phyloP scores from a whole-genome alignment of 2,113 vertebrate genomes.

The Anoplopoma fimbria region DNA sequence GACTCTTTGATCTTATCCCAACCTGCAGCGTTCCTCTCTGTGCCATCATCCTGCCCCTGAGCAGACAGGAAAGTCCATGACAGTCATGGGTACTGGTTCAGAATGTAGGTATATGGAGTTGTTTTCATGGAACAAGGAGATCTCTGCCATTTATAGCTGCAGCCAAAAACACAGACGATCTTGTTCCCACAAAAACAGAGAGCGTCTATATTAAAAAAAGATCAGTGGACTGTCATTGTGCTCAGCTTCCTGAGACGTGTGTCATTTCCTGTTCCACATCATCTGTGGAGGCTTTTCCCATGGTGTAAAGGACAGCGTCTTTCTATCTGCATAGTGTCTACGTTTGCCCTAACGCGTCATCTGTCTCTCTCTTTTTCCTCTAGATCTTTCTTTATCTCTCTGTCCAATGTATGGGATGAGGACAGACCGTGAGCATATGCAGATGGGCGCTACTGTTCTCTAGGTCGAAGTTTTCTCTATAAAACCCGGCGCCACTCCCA shows the following conservation, averaged over 20 bases:
- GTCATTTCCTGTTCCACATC: conserved; percentile 74
- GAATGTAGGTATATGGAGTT: conserved; percentile 45
- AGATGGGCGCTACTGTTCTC: conserved; percentile 10
- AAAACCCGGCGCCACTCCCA: not conserved
- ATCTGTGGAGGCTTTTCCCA: conserved; percentile 65
- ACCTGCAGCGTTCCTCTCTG: conserved; percentile 36
- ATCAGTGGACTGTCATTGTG: conserved; percentile 79
- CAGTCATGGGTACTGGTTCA: conserved; percentile 6
- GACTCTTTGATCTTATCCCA: conserved; percentile 35
- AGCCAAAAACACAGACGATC: conserved; percentile 53
- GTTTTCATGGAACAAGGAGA: conserved; percentile 73
- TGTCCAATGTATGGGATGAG: not conserved
- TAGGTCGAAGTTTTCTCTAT: not conserved
- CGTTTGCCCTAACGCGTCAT: not conserved
- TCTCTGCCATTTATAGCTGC: conserved; percentile 68
- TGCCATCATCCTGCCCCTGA: conserved; percentile 25
- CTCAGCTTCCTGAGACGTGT: conserved; percentile 71
- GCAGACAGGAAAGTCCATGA: conserved; percentile 37
- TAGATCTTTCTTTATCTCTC: conserved; percentile 5
- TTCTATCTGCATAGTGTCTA: conserved; percentile 31
- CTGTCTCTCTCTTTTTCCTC: not conserved
- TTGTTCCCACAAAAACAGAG: conserved; percentile 74
- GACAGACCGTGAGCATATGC: conserved; percentile 22
- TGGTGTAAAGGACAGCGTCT: conserved; percentile 36
- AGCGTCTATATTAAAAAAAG: conserved; percentile 65